Evolutionary conservation across 2,797 vertebrate genomes (phyloP).

Genomic region (Pseudomugil gertrudae): DNA sequence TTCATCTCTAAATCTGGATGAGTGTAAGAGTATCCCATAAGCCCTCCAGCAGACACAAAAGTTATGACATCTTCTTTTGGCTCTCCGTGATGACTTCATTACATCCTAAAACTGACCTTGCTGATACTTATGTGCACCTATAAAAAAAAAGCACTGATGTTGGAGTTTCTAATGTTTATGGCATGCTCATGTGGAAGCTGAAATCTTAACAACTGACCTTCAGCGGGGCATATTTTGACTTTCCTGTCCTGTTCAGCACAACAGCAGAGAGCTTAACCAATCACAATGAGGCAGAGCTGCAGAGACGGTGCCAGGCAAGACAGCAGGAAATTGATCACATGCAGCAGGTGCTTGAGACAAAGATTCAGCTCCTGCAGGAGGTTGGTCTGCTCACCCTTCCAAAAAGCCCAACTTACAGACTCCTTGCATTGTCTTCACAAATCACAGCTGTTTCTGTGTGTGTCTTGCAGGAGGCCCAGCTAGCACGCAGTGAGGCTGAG

Average conservation of each 20-base stretch:
- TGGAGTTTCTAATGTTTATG: background rate
- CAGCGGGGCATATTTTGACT: background rate
- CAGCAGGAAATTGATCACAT: constrained; percentile 91
- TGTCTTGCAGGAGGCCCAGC: constrained; percentile 86
- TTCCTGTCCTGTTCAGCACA: constrained; percentile 75
- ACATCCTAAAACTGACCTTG: constrained; percentile 13
- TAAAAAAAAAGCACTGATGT: constrained; percentile 4
- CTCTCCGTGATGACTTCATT: constrained; percentile 22
- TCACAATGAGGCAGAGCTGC: constrained; percentile 89
- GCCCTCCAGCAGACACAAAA: constrained; percentile 20
- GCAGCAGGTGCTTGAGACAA: constrained; percentile 89
- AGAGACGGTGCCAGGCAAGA: constrained; percentile 85
- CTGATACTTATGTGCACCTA: background rate
- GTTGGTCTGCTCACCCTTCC: constrained; percentile 64
- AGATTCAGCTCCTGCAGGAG: constrained; percentile 93
- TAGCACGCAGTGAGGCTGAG: constrained; percentile 86
- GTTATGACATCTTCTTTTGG: constrained; percentile 49
- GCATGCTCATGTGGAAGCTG: background rate
- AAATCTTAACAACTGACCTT: background rate
- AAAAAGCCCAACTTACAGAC: background rate
- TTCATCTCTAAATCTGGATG: constrained; percentile 50
- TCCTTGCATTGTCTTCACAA: background rate
- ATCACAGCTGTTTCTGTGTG: constrained; percentile 7
- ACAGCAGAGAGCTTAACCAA: constrained; percentile 86
- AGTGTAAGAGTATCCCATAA: constrained; percentile 42